A percentile compares a stretch with the other conserved stretches of the same genome.
Evolutionary conservation across 1,140 invertebrate species (phyloP).

Genomic region (Geopemphigus sp.): DNA sequence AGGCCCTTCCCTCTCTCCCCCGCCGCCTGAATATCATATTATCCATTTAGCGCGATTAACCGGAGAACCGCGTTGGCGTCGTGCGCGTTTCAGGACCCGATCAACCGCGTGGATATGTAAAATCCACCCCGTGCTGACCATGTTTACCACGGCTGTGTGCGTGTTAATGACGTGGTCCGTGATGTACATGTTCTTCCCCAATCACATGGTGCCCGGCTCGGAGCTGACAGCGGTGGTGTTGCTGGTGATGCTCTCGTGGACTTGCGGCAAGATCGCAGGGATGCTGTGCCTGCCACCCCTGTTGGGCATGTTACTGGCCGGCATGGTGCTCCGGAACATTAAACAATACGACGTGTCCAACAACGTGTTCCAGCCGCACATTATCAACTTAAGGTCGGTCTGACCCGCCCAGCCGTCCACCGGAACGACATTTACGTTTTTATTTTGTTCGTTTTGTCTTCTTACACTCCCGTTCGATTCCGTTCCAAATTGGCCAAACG

Average conservation of each 20-base stretch:
- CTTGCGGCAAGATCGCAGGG: conserved; percentile 44
- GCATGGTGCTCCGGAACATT: conserved; percentile 51
- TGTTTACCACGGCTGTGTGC: not conserved
- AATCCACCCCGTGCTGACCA: not conserved
- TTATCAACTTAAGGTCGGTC: conserved; percentile 50
- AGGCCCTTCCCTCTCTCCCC: no score
- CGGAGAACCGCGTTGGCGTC: not conserved
- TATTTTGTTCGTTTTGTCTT: not conserved
- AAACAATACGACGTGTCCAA: conserved; percentile 48
- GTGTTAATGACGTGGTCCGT: conserved; percentile 36
- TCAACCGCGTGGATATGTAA: not conserved
- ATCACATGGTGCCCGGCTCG: conserved; percentile 70
- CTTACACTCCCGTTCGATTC: no score
- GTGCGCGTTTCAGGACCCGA: not conserved
- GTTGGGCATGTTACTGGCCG: conserved; percentile 53
- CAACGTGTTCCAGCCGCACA: conserved; percentile 51
- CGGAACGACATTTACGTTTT: no score
- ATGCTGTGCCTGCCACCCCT: conserved; percentile 51
- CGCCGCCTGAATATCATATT: no score
- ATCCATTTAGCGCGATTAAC: no score
- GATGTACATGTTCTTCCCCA: conserved; percentile 63
- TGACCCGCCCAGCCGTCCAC: no score
- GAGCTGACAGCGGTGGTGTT: conserved; percentile 74
- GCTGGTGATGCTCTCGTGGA: conserved; percentile 49
- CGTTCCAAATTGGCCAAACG: no score